Conservation (phyloP, 2,888 invertebrate species). For the Apotomis betuletana region DNA sequence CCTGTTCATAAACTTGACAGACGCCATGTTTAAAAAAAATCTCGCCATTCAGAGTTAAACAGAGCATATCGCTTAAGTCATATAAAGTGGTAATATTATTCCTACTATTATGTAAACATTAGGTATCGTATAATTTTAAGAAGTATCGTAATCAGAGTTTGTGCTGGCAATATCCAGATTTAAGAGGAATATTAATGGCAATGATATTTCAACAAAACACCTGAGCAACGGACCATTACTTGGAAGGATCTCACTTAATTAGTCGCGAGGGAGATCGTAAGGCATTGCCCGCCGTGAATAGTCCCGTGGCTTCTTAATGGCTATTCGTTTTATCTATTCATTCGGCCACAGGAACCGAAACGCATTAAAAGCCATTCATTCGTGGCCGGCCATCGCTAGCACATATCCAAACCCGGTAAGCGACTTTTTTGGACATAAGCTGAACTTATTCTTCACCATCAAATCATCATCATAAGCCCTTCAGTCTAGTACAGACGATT, state of each 20-base stretch:
- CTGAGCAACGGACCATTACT: conserved; percentile 36
- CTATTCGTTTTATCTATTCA: conserved; percentile 39
- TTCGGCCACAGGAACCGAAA: conserved; percentile 19
- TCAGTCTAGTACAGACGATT: too few relatives aligned
- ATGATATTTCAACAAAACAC: conserved; percentile 38
- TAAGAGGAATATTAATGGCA: conserved; percentile 19
- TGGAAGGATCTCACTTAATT: conserved; percentile 39
- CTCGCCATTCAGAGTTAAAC: too few relatives aligned
- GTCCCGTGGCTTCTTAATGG: conserved; percentile 32
- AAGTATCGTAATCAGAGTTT: neutral
- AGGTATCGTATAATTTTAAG: too few relatives aligned
- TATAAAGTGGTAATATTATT: too few relatives aligned
- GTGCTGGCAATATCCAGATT: conserved; percentile 11
- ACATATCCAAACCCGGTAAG: too few relatives aligned
- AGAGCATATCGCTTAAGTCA: too few relatives aligned
- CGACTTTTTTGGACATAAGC: too few relatives aligned
- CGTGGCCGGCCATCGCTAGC: neutral
- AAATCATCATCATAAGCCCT: too few relatives aligned
- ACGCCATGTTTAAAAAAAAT: too few relatives aligned
- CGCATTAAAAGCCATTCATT: conserved; percentile 30
- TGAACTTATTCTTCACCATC: too few relatives aligned
- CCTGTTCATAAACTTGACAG: too few relatives aligned
- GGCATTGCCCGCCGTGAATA: conserved; percentile 34
- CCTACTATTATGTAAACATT: too few relatives aligned
- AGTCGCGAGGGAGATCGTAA: conserved; percentile 36